Evolutionary conservation across 2,888 invertebrate species (phyloP), one percentile per base, ranked within the genome.

Genomic region (Reticulitermes lucifugus): DNA sequence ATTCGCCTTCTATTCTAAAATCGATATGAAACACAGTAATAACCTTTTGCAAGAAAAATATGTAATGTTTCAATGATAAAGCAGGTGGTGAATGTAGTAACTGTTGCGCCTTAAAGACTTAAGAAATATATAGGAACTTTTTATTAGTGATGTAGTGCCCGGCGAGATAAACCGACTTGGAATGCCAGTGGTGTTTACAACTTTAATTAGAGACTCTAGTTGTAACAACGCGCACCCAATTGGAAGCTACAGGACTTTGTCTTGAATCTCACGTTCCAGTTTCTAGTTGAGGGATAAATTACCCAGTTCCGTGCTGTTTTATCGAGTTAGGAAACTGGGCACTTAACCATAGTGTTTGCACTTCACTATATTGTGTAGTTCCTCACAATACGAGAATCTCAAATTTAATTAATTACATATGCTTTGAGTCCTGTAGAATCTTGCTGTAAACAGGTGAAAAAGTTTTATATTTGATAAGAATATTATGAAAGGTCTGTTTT

Each of bases 311-410:
- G 25, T n/a, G 9, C 6, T n/a, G 65, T n/a, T 65, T n/a, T 65
- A 65, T 65, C 65, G 65, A 65, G 65, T 65, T 55, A 65, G 65
- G 9, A 65, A n/a, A 65, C 25, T 65, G 65, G 65, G n/a, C 65
- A 65, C 65, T 65, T 65, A 25, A 6, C n/a, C 25, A 14, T 25
- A 25, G 1, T 60, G n/a, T 21, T 60, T 60, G 60, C n/a, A 60
- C 60, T 60, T n/a, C 7, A 21, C 60, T 7, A n/a, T 21, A 21
- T n/a, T 7, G 60, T 18, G n/a, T 7, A n/a, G 14, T 22, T n/a
- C 14, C 22, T 22, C 21, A 60, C 12, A 60, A 60, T 60, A 60
- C 14, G 12, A 18, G 6, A 4, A 25, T 10, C 25, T 65, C 9
- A 6, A 65, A 65, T 25, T n/a, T n/a, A 65, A 65, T 65, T 9